A percentile compares a stretch with the other conserved stretches of the same genome.
phyloP scores from a whole-genome alignment of 2,888 invertebrate species.

The Drosophila helvetica region DNA sequence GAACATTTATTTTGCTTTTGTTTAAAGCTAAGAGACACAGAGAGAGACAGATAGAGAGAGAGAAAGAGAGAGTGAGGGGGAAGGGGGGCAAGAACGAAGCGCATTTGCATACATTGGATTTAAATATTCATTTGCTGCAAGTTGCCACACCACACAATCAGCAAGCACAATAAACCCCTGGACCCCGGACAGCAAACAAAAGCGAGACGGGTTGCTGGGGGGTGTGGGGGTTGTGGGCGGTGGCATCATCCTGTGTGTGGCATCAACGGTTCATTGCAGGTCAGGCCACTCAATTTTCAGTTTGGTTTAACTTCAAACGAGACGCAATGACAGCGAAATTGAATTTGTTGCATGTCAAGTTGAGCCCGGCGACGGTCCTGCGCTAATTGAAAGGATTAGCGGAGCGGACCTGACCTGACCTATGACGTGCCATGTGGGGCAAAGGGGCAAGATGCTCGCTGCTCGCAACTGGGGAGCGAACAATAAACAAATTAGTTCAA shows the following conservation, averaged over 20 bases:
- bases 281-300: slow-evolving; percentile 66
- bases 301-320: slow-evolving; percentile 58
- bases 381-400: slow-evolving; percentile 69
- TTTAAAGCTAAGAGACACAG: slow-evolving; percentile 38
- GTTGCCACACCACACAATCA: slow-evolving; percentile 47
- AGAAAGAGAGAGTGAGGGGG: not conserved
- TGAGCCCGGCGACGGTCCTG: slow-evolving; percentile 53
- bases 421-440: not conserved
- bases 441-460: slow-evolving; percentile 8
- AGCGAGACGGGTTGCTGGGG: slow-evolving; percentile 6
- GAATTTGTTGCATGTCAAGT: slow-evolving; percentile 63
- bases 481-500: slow-evolving; percentile 41
- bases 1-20: slow-evolving; percentile 49
- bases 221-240: no score
- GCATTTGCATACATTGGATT: slow-evolving; percentile 68
- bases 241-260: slow-evolving; percentile 14
- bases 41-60: not conserved
- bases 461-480: slow-evolving; percentile 1
- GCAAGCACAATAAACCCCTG: slow-evolving; percentile 27
- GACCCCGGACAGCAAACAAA: slow-evolving; percentile 41
- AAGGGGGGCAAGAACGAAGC: slow-evolving; percentile 13
- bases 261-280: slow-evolving; percentile 52
- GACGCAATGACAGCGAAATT: slow-evolving; percentile 60
- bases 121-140: slow-evolving; percentile 70
- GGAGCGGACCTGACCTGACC: slow-evolving; percentile 18